Percentiles rank a stretch among this genome's conserved stretches.
Evolutionary conservation across 2,113 vertebrate genomes (phyloP).

Genomic region (Glareola pratincola): DNA sequence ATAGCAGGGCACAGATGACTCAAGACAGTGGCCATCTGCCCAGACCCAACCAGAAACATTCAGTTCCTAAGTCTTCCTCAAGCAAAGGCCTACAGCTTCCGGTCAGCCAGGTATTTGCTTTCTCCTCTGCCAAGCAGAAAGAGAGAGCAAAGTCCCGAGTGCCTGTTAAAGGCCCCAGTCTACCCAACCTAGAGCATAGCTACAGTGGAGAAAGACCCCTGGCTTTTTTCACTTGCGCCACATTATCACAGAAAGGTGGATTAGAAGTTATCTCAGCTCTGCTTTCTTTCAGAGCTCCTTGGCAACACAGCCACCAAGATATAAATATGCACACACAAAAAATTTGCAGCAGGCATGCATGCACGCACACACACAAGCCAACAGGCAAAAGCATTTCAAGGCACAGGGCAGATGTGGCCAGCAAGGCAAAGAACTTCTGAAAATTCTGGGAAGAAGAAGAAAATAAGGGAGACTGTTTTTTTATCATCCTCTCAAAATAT

Average conservation of each 20-base stretch:
- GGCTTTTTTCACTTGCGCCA: conserved; percentile 84
- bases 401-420: not conserved
- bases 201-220: conserved; percentile 70
- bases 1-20: not conserved
- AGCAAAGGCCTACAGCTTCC: not conserved
- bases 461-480: not conserved
- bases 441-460: not conserved
- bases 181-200: conserved; percentile 41
- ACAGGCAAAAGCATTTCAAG: conserved; percentile 19
- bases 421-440: not conserved
- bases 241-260: conserved; percentile 88
- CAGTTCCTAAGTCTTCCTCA: not conserved
- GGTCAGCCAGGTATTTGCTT: not conserved
- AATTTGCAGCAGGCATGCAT: conserved; percentile 37
- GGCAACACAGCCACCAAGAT: conserved; percentile 80
- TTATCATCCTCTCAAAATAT: not conserved
- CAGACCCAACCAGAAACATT: not conserved
- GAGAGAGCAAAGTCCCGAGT: not conserved
- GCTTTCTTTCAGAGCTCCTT: conserved; percentile 84
- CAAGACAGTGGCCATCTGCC: not conserved
- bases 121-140: not conserved
- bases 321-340: conserved; percentile 78
- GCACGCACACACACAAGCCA: conserved; percentile 17
- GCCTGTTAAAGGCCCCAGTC: conserved; percentile 50
- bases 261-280: conserved; percentile 85